Evolutionary conservation across 2,888 invertebrate species (phyloP), one percentile per base, ranked within the genome.

Genomic region (Troides aeacus): DNA sequence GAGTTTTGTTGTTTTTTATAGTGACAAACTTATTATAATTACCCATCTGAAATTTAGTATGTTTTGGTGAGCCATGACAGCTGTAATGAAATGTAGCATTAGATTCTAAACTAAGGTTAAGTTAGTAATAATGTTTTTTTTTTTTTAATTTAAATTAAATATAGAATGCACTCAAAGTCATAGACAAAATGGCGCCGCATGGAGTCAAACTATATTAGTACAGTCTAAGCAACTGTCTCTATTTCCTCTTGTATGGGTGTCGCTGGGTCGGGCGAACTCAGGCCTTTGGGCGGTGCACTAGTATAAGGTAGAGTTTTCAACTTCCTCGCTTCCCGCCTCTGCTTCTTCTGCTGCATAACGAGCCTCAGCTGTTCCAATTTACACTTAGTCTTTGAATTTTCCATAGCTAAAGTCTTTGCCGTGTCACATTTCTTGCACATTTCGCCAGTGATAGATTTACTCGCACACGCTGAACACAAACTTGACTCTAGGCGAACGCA

Each of bases 321-420:
- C 83, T 95, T 95, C 69, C 96, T 94, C 60, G 96, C 97, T 79
- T 97, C 96, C 66, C 98, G 94, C 72, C 97, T 94, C 74, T 97
- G 96, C 74, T 97, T 95, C 79, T 97, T 94, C 85, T 98, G 97
- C 78, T 97, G 97, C 97, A 98, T 97, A 70, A 98, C 97, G 75
- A 97, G 94, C 75, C 97, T 95, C 67, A 98, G 92, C 75, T 97
- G 97, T 81, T 97, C 96, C 86, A 98, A 94, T 87, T 98, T 98
- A 76, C 96, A 96, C 79, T 97, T 96, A 10, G 97, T 96, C 77
- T 96, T 96, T 76, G 94, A 94, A 83, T 97, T 96, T 75, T 96
- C 96, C 81, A 94, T 88, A 64, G 95, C 95, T 69, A 94, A 86
- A 15, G 93, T 90, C 71, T 87, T 88, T 74, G 90, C 93, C 10